Conservation (phyloP, 2,797 vertebrate species). For the Centroberyx gerrardi region DNA sequence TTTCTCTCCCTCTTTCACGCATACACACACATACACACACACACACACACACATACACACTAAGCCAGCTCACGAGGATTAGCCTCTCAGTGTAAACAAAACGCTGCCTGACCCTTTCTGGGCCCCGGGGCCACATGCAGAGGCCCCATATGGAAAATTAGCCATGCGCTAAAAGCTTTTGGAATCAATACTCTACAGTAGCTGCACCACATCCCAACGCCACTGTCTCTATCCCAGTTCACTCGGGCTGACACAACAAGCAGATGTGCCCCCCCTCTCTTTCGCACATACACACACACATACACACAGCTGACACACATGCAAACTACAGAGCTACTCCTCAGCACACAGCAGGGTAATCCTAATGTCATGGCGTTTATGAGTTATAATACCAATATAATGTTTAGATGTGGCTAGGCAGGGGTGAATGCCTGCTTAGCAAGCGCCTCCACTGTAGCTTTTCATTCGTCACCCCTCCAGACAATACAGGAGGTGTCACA, state of each 20-base stretch:
- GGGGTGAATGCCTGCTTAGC: conserved; percentile 44
- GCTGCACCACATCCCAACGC: conserved; percentile 63
- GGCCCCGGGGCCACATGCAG: conserved; percentile 58
- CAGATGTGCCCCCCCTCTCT: conserved; percentile 44
- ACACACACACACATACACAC: conserved; percentile 16
- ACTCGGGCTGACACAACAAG: conserved; percentile 52
- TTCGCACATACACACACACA: conserved; percentile 15
- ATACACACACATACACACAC: background rate
- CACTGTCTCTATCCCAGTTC: conserved; percentile 50
- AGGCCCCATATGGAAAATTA: conserved; percentile 77
- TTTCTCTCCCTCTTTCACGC: background rate
- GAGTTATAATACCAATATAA: conserved; percentile 50
- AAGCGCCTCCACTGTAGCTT: conserved; percentile 36
- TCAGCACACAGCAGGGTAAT: conserved; percentile 32
- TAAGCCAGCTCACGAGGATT: conserved; percentile 60
- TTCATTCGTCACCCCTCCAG: conserved; percentile 38
- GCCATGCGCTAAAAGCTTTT: conserved; percentile 78
- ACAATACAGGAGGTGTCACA: conserved; percentile 41
- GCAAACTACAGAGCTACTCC: conserved; percentile 19
- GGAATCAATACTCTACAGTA: conserved; percentile 79
- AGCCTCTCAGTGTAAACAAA: conserved; percentile 68
- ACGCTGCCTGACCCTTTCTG: conserved; percentile 58
- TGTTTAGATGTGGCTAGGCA: conserved; percentile 47
- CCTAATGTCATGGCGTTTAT: conserved; percentile 38
- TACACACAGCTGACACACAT: conserved; percentile 37